Percentiles rank a stretch among this genome's conserved stretches.
phyloP scores from a whole-genome alignment of 2,113 vertebrate species.

The Cottus gobio region DNA sequence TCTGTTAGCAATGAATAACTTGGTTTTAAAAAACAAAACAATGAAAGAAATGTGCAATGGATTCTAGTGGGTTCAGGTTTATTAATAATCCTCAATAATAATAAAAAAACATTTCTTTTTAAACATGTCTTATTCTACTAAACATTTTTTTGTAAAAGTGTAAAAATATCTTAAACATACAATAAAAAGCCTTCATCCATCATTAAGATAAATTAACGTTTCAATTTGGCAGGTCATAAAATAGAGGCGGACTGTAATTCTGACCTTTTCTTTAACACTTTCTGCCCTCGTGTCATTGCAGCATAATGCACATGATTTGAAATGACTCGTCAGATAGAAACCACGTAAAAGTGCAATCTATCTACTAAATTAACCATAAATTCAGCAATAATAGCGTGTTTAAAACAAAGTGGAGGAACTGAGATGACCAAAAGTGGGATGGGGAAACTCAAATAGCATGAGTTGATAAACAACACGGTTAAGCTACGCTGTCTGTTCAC shows the following conservation, averaged over 20 bases:
- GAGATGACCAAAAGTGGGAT: conserved; percentile 9
- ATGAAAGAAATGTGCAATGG: neutral
- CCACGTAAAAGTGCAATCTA: conserved; percentile 41
- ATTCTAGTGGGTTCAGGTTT: conserved; percentile 55
- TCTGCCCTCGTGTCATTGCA: conserved; percentile 8
- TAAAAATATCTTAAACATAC: conserved; percentile 60
- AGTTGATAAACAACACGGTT: conserved; percentile 4
- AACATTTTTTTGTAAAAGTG: conserved; percentile 41
- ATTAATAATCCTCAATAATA: conserved; percentile 61
- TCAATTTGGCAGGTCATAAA: conserved; percentile 32
- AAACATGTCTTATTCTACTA: conserved; percentile 48
- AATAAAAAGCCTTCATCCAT: conserved; percentile 72
- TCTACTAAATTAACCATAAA: conserved; percentile 25
- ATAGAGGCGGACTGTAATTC: neutral
- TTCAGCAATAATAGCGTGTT: conserved; percentile 34
- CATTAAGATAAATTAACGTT: conserved; percentile 59
- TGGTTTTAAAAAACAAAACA: neutral
- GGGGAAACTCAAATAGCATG: conserved; percentile 7
- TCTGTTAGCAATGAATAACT: neutral
- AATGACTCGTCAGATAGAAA: conserved; percentile 30
- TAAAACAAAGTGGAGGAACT: conserved; percentile 39
- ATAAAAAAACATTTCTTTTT: conserved; percentile 43
- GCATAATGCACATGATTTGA: conserved; percentile 20
- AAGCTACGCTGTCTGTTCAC: neutral
- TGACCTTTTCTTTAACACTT: neutral